Percentiles rank a stretch among this genome's conserved stretches.
Evolutionary conservation across 2,888 invertebrate genomes (phyloP).

Genomic region (Brassicogethes aeneus): DNA sequence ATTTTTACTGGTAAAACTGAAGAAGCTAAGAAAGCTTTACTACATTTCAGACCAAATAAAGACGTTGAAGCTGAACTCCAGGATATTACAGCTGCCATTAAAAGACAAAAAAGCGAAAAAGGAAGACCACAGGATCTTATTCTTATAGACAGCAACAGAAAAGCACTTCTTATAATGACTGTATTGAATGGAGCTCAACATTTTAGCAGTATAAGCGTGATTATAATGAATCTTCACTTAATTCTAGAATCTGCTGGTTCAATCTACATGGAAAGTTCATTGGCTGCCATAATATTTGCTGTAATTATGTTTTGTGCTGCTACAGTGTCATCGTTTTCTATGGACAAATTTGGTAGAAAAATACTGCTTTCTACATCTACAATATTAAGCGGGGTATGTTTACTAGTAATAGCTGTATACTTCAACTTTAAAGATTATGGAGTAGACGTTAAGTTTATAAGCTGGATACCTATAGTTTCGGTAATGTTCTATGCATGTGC

Average conservation of each 20-base stretch:
- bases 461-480: slow-evolving; percentile 26
- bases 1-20: slow-evolving; percentile 32
- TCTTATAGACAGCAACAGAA: slow-evolving; percentile 33
- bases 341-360: slow-evolving; percentile 36
- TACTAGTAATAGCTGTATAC: slow-evolving; percentile 33
- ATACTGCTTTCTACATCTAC: slow-evolving; percentile 31
- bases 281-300: slow-evolving; percentile 35
- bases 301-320: slow-evolving; percentile 35
- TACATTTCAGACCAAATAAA: slow-evolving; percentile 25
- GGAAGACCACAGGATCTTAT: slow-evolving; percentile 34
- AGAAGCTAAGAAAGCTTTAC: slow-evolving; percentile 30
- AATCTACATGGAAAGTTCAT: slow-evolving; percentile 26
- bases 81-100: slow-evolving; percentile 33
- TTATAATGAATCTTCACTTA: slow-evolving; percentile 37
- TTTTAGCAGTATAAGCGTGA: slow-evolving; percentile 38
- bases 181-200: slow-evolving; percentile 37
- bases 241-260: slow-evolving; percentile 35
- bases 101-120: slow-evolving; percentile 33
- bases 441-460: slow-evolving; percentile 22
- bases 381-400: slow-evolving; percentile 31
- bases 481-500: slow-evolving; percentile 35
- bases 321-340: slow-evolving; percentile 27
- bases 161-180: slow-evolving; percentile 36
- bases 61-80: slow-evolving; percentile 34
- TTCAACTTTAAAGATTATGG: slow-evolving; percentile 31